A percentile compares a stretch with the other conserved stretches of the same genome.
Evolutionary conservation across 2,113 vertebrate species (phyloP).

Genomic region (Grallaria varia): DNA sequence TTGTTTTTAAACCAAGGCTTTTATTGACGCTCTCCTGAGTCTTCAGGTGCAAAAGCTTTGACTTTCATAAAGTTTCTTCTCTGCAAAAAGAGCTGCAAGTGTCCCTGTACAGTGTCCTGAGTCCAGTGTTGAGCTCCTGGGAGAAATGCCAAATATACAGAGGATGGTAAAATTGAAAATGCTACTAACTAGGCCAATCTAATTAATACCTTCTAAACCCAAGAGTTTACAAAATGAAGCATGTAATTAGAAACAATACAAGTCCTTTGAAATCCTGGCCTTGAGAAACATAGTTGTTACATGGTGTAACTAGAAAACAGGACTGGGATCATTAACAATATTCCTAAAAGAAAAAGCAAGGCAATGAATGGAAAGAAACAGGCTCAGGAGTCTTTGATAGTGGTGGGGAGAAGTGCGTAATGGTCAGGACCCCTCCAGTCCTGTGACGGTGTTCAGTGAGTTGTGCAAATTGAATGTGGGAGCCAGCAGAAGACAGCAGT

Average conservation of each 20-base stretch:
- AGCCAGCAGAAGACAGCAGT: background rate
- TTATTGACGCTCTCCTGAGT: background rate
- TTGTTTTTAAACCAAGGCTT: background rate
- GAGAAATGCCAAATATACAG: slow-evolving; percentile 6
- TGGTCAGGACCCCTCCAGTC: background rate
- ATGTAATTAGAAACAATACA: background rate
- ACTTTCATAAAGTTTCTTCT: background rate
- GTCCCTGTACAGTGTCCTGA: background rate
- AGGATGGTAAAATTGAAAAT: background rate
- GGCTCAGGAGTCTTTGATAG: background rate
- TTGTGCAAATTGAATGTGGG: background rate
- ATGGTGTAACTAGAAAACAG: background rate
- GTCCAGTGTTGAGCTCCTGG: background rate
- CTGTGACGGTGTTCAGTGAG: background rate
- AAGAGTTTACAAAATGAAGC: slow-evolving; percentile 21
- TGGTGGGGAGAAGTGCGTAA: background rate
- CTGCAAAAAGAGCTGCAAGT: background rate
- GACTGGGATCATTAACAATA: background rate
- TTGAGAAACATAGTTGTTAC: background rate
- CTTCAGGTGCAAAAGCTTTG: background rate
- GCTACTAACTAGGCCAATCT: slow-evolving; percentile 18
- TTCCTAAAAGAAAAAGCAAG: background rate
- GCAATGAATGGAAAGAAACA: background rate
- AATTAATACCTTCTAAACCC: slow-evolving; percentile 11
- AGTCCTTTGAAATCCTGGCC: background rate